Evolutionary conservation across 2,888 invertebrate genomes (phyloP), one percentile per base, ranked within the genome.

Genomic region (Eupithecia inturbata): DNA sequence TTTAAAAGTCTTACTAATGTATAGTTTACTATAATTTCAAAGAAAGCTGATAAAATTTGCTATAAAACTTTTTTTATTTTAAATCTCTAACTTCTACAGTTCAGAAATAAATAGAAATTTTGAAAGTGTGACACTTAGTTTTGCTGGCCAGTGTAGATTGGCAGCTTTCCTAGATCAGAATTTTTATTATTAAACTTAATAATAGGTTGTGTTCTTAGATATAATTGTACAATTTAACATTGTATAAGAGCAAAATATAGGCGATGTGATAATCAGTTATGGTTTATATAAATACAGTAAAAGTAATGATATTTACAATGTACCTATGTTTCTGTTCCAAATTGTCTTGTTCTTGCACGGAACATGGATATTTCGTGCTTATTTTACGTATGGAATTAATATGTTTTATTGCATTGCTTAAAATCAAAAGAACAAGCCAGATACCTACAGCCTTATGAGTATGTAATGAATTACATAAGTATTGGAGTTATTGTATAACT

Each of bases 401-500:
- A 22, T n/a, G 53, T 53, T 67, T 73, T 66, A 73, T 45, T 67
- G 67, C 45, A 67, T 53, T 49, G 62, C 28, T 67, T 16, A 41
- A 36, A 9, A 26, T 45, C 16, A 33, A 60, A 63, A 16, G 31
- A 71, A 70, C 72, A 73, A 53, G 49, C 49, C 49, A 22, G 0
- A 36, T 3, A 2, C n/a, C n/a, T 22, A 22, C n/a, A 22, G 49
- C 49, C 49, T 9, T 22, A 10, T 10, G 22, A 22, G 66, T 41
- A 72, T 66, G 36, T 71, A 69, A 41, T 73, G 62, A 72, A 77
- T 74, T 75, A 70, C 79, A 79, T 83, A 85, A 83, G 36, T 39
- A 39, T 66, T 22, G 39, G 36, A 85, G 87, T 87, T 89, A 88
- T 87, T 89, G 89, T 82, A 85, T 86, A 88, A 85, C 86, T 89